These are phyloP conservation scores for Pseudopipra pipra DNA, from an alignment of 2,113 vertebrate genomes.

Conservation along the genomic window DNA sequence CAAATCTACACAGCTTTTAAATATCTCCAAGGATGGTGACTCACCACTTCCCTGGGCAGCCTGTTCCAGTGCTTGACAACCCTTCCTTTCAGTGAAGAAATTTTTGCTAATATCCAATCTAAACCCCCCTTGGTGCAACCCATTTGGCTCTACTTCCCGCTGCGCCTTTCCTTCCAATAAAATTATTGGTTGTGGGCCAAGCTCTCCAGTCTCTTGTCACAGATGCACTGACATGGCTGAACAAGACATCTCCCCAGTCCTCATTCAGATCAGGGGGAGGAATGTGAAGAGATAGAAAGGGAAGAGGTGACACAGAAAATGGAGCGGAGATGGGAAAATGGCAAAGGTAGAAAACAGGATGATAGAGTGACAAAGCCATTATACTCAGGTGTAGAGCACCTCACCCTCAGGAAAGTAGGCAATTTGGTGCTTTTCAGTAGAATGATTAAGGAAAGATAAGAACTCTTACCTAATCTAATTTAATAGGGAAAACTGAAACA, in stretches of 20 bases:
- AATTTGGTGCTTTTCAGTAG: background rate
- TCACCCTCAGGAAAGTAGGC: background rate
- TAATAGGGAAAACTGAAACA: background rate
- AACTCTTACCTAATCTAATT: background rate
- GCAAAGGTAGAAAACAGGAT: background rate
- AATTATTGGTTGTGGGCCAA: background rate
- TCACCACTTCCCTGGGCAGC: background rate
- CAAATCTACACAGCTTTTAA: fast-evolving
- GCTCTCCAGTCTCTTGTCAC: background rate
- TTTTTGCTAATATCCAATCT: background rate
- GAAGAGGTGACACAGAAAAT: conserved; percentile 21
- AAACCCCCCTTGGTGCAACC: background rate
- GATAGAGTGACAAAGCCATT: background rate
- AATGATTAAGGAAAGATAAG: background rate
- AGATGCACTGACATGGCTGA: background rate
- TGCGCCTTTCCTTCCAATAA: background rate
- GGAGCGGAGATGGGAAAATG: conserved; percentile 16
- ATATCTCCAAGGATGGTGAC: background rate
- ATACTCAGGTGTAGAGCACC: background rate
- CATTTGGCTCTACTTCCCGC: background rate
- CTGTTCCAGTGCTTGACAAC: background rate
- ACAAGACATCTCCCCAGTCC: background rate
- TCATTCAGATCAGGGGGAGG: background rate
- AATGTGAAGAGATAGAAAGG: background rate
- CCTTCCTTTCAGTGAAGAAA: background rate